Evolutionary conservation across 1,140 invertebrate genomes (phyloP), one percentile per base, ranked within the genome.

Genomic region (Eumaeus atala): DNA sequence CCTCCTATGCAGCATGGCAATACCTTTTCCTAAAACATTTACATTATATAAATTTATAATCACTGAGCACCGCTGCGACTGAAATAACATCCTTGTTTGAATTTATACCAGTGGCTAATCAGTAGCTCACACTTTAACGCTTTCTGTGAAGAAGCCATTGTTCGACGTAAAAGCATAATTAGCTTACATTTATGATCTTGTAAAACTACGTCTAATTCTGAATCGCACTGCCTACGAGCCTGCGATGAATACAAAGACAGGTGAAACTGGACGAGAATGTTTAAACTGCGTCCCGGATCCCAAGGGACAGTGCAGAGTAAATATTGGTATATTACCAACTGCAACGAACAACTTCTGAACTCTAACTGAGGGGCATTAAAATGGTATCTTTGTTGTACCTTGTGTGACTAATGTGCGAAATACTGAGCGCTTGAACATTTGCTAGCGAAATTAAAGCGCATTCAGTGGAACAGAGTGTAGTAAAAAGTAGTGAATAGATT

Each of bases 241-340:
- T n/a, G n/a, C 61, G 42, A 60, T 67, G 62, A 54, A 66, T 69
- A 55, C 61, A 61, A 64, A 67, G 66, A 70, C 55, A 51, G 56
- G 28, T 37, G 58, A 51, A 37, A 58, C 48, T 62, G 51, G 53
- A 64, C 55, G 67, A 68, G 64, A 70, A 61, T 75, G 73, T 81
- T 73, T 77, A 70, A 68, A 60, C 64, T 62, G 63, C 63, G 64
- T 72, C 59, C 61, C 64, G 51, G 55, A 64, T 70, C 75, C 72
- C 66, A 44, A 12, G 51, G 62, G 76, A 77, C 66, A 67, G 56
- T 55, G 59, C 56, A 66, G 54, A 59, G 65, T 73, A 79, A 84
- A 84, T 84, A 84, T 84, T 84, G 76, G 55, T 72, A 74, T 76
- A 75, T 84, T 79, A 84, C 72, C 62, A 66, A 58, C 51, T 65